Evolutionary conservation across 2,888 invertebrate species (phyloP).

Genomic region (Drosophila suboccidentalis): DNA sequence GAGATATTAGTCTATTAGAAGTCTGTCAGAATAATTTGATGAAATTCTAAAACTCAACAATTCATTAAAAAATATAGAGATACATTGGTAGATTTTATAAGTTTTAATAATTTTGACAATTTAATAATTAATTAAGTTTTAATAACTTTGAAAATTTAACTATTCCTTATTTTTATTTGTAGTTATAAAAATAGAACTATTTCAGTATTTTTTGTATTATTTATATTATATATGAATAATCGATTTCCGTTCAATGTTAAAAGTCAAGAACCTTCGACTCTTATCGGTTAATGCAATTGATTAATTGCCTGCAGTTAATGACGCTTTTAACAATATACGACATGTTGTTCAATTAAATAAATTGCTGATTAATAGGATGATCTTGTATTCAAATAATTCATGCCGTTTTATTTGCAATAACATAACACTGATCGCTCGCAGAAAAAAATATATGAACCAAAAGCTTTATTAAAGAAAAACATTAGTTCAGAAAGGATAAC

Average conservation of each 20-base stretch:
- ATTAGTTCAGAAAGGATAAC: background rate
- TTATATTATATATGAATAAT: background rate
- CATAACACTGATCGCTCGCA: background rate
- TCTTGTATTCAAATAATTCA: background rate
- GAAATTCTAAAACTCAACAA: too few species aligned
- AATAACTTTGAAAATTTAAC: too few species aligned
- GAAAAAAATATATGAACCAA: background rate
- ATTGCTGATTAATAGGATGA: conserved; percentile 1
- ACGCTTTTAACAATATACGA: conserved; percentile 11
- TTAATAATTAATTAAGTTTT: too few species aligned
- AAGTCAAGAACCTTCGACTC: conserved; percentile 29
- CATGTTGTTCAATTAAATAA: conserved; percentile 1
- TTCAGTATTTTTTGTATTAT: background rate
- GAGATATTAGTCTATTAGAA: too few species aligned
- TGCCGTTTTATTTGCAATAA: background rate
- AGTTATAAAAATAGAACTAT: background rate
- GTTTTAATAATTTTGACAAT: too few species aligned
- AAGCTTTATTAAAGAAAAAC: background rate
- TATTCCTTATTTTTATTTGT: too few species aligned
- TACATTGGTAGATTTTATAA: too few species aligned
- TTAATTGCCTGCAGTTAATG: conserved; percentile 30
- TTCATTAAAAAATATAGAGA: too few species aligned
- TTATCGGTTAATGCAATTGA: conserved; percentile 34
- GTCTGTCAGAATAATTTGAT: too few species aligned
- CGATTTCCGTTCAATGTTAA: conserved; percentile 15